Evolutionary conservation across 2,113 vertebrate genomes (phyloP).

Genomic region (Eclectus roratus): DNA sequence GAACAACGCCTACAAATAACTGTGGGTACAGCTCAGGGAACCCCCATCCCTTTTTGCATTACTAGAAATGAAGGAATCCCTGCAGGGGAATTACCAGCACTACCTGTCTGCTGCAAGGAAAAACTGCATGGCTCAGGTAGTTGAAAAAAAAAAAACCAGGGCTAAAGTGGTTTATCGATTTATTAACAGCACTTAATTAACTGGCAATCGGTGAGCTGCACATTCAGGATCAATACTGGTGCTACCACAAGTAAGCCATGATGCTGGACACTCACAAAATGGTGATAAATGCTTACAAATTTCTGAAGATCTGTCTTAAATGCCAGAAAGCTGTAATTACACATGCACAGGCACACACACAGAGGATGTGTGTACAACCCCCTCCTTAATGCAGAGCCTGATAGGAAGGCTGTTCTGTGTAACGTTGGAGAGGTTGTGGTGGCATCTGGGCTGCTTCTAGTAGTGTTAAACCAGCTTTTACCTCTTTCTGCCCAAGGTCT

Average conservation of each 20-base stretch:
- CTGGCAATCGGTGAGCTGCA: not conserved
- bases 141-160: not conserved
- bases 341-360: rapidly evolving
- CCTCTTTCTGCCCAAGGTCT: not conserved
- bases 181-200: constrained; percentile 17
- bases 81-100: not conserved
- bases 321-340: not conserved
- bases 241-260: not conserved
- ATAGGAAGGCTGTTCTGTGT: not conserved
- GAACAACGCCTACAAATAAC: not conserved
- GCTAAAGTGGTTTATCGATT: not conserved
- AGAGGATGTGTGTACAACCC: too few relatives aligned
- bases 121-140: not conserved
- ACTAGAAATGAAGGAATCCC: not conserved
- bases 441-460: not conserved
- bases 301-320: not conserved
- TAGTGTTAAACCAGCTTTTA: not conserved
- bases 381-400: rapidly evolving
- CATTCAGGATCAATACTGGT: rapidly evolving
- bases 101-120: not conserved
- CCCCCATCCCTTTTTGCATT: not conserved
- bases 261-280: not conserved
- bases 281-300: not conserved
- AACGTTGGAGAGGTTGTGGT: not conserved
- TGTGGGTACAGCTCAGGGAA: rapidly evolving